Evolutionary conservation across 2,113 vertebrate genomes (phyloP).

Genomic region (Cacatua alba): DNA sequence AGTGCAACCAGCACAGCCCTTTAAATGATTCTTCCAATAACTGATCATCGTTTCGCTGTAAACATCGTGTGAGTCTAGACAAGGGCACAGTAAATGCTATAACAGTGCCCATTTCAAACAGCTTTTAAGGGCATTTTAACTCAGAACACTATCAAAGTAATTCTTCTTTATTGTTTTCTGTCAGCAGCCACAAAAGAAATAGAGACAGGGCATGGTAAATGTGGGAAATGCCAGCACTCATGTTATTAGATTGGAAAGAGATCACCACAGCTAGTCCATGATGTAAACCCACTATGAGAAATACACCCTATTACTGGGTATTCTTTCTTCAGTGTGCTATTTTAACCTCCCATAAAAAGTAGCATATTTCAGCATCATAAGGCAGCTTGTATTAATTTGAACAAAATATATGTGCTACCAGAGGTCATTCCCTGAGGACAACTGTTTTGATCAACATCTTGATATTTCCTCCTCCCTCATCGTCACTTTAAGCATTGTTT

Average conservation of each 20-base stretch:
- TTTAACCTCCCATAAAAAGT: conserved; percentile 7
- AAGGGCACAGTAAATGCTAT: conserved; percentile 10
- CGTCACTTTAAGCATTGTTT: conserved; percentile 2
- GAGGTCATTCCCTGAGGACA: conserved; percentile 21
- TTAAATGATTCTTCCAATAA: neutral
- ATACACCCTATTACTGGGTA: neutral
- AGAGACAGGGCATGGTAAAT: neutral
- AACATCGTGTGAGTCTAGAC: neutral
- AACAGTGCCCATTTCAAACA: conserved; percentile 8
- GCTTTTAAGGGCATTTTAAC: conserved; percentile 49
- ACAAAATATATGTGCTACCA: conserved; percentile 17
- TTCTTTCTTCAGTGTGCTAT: neutral
- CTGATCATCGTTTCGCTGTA: neutral
- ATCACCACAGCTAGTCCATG: neutral
- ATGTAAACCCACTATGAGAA: neutral
- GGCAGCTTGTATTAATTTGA: conserved; percentile 36
- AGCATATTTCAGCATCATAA: neutral
- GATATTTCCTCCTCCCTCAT: conserved; percentile 37
- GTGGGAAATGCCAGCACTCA: neutral
- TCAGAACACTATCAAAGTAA: conserved; percentile 13
- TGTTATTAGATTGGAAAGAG: neutral
- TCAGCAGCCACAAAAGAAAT: neutral
- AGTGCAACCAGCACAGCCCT: neutral
- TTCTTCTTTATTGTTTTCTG: conserved; percentile 58
- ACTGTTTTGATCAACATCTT: conserved; percentile 44